Evolutionary conservation across 2,797 vertebrate genomes (phyloP), one percentile per base, ranked within the genome.

Genomic region (Chrosomus eos): DNA sequence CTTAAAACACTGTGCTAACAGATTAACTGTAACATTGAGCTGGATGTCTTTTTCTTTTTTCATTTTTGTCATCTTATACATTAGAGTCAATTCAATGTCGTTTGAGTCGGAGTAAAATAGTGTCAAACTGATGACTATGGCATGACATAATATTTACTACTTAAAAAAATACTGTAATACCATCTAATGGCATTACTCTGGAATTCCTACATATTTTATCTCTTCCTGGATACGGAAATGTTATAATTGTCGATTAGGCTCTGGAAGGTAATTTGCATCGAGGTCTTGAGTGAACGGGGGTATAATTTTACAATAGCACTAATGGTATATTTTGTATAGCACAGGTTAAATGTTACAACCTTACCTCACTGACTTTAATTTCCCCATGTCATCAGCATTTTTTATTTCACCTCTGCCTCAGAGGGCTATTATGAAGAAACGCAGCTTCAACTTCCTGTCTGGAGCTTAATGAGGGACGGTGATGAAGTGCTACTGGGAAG

Each of bases 401-500:
- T 33, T 80, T 26, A 78, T 77, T 81, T 84, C 74, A 77, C 82
- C 82, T 80, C 53, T 38, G 75, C 55, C 67, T 62, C 26, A 79
- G 55, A 85, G 21, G 31, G 43, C 74, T 77, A 78, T 84, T 77
- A 85, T n/a, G 28, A 36, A 68, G 11, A 67, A 68, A 84, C 18
- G 7, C 48, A 31, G 48, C 53, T 43, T 40, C 64, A 33, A 23
- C 45, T 66, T 66, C 80, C 70, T 18, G 85, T n/a, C 31, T 73
- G 48, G 26, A 82, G 60, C 74, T 77, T 75, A 81, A 82, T 70
- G 73, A 80, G 53, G 43, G 36, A 89, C 88, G 66, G 81, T 45
- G 51, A 48, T 62, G 74, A 80, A 76, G 73, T 53, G 55, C 26
- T 77, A 62, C 19, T 38, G 7, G 77, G 55, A 36, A 36, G 81